Evolutionary conservation across 2,888 invertebrate genomes (phyloP).

Genomic region (Cryptocephalus primarius): DNA sequence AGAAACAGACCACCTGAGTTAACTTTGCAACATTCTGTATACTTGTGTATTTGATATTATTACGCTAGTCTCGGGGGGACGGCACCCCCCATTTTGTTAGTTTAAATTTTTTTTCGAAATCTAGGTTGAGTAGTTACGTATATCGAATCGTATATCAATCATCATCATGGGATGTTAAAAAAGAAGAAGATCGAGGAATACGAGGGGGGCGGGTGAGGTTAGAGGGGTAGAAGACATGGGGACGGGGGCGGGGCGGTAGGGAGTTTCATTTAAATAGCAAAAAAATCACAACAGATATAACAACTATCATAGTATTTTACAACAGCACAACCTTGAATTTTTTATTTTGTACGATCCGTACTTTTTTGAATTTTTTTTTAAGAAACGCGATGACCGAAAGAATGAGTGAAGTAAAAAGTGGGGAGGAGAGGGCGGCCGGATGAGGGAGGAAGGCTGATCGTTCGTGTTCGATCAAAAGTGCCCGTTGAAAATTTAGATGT

Average conservation of each 20-base stretch:
- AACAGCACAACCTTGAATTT: conserved; percentile 42
- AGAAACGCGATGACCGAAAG: conserved; percentile 20
- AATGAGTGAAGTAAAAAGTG: conserved; percentile 3
- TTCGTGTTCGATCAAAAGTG: conserved; percentile 5
- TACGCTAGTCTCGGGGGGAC: conserved; percentile 20
- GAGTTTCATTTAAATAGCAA: conserved; percentile 26
- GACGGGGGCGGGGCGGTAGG: neutral
- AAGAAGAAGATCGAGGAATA: conserved; percentile 1
- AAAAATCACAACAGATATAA: conserved; percentile 41
- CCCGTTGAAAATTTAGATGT: no score
- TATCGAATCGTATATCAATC: conserved; percentile 33
- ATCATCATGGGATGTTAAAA: conserved; percentile 6
- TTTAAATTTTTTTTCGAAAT: conserved; percentile 12
- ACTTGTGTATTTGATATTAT: conserved; percentile 35
- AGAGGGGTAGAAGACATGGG: neutral
- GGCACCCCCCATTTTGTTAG: conserved; percentile 11
- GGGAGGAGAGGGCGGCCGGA: conserved; percentile 2
- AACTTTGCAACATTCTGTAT: conserved; percentile 39
- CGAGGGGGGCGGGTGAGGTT: neutral
- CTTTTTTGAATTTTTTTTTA: conserved; percentile 26
- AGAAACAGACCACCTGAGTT: conserved; percentile 35
- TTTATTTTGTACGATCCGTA: conserved; percentile 32
- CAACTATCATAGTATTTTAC: conserved; percentile 37
- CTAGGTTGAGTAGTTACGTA: conserved; percentile 38
- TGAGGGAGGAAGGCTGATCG: conserved; percentile 16